phyloP scores from a whole-genome alignment of 2,113 vertebrate species.

The Apteryx owenii region DNA sequence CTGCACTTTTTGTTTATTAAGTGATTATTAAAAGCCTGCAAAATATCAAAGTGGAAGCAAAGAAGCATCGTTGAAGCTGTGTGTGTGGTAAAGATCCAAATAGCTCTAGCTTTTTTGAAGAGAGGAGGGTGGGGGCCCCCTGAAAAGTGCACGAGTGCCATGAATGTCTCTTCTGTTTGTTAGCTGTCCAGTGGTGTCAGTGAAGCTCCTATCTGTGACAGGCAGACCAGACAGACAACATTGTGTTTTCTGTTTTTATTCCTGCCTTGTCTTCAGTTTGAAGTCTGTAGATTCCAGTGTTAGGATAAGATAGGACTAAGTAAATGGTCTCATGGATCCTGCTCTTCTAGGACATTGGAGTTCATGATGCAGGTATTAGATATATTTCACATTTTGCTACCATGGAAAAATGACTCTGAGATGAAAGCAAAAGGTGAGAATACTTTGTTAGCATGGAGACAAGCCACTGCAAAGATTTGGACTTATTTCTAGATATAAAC shows the following conservation, averaged over 20 bases:
- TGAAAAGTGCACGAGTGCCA: not conserved
- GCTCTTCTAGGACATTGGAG: not conserved
- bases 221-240: conserved; percentile 5
- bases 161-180: conserved; percentile 61
- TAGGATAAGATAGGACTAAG: not conserved
- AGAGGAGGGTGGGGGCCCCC: not conserved
- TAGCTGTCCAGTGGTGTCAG: not conserved
- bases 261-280: not conserved
- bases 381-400: not conserved
- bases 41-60: conserved; percentile 6
- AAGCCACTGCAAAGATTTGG: not conserved
- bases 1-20: conserved; percentile 13
- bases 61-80: conserved; percentile 6
- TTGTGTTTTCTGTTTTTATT: conserved; percentile 15
- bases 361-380: not conserved
- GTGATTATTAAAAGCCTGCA: not conserved
- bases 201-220: conserved; percentile 45
- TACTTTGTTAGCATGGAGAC: not conserved
- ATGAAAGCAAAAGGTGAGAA: not conserved
- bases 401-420: not conserved
- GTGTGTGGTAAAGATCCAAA: not conserved
- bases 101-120: conserved; percentile 21
- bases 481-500: not conserved
- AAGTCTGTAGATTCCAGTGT: not conserved
- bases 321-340: not conserved